phyloP scores from a whole-genome alignment of 2,888 invertebrate genomes.

The Cerastis rubricosa region DNA sequence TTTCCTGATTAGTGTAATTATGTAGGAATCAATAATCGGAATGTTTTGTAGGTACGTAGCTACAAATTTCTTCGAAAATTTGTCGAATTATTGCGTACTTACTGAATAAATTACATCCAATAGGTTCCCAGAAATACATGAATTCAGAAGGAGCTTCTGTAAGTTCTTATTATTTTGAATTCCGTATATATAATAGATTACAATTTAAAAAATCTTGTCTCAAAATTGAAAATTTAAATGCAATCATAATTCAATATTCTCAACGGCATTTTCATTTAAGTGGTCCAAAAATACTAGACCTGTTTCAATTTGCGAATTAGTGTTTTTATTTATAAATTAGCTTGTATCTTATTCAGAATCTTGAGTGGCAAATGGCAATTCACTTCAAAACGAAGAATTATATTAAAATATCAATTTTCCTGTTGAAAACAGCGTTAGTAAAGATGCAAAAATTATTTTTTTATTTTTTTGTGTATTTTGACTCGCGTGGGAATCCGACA shows the following conservation, averaged over 20 bases:
- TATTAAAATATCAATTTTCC: background rate
- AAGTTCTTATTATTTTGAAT: background rate
- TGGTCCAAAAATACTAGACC: background rate
- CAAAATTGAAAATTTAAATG: background rate
- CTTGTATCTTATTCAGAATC: constrained; percentile 10
- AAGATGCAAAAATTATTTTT: background rate
- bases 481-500: background rate
- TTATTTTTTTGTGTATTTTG: background rate
- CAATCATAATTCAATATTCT: background rate
- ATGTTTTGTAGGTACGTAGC: background rate
- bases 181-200: background rate
- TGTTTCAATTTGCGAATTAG: background rate
- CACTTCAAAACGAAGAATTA: background rate
- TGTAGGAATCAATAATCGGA: background rate
- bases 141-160: background rate
- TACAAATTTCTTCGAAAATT: background rate
- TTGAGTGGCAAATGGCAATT: background rate
- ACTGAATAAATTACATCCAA: background rate
- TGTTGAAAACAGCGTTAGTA: background rate
- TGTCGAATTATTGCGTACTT: background rate
- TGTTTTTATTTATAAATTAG: background rate
- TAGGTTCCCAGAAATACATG: background rate
- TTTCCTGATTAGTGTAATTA: background rate
- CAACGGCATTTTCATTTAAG: background rate
- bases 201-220: background rate